These are phyloP conservation scores for Sebastes matsubarae DNA, from an alignment of 2,797 vertebrate genomes.

Conservation along the genomic window DNA sequence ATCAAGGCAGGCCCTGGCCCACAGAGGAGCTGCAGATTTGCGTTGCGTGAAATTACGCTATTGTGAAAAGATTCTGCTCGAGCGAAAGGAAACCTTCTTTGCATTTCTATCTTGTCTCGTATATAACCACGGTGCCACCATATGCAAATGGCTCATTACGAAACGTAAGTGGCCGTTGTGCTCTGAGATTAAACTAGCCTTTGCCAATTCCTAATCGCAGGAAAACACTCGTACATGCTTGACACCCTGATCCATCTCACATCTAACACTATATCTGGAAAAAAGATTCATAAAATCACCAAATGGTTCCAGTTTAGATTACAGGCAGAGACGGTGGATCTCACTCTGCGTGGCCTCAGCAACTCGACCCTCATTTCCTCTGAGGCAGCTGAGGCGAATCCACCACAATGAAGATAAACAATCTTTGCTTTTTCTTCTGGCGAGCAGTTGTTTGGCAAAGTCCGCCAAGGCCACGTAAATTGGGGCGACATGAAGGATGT, in stretches of 20 bases:
- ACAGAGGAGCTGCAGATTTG: constrained; percentile 58
- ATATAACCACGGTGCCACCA: constrained; percentile 40
- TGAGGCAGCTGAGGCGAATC: constrained; percentile 26
- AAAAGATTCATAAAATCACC: neutral
- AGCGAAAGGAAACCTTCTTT: constrained; percentile 57
- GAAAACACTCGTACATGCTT: neutral
- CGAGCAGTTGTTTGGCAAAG: constrained; percentile 49
- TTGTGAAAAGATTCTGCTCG: constrained; percentile 57
- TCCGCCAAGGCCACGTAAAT: constrained; percentile 52
- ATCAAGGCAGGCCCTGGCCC: constrained; percentile 51
- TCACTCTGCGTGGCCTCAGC: constrained; percentile 5
- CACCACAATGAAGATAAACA: constrained; percentile 32
- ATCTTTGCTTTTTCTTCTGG: constrained; percentile 21
- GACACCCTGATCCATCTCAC: neutral
- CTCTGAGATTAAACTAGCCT: constrained; percentile 22
- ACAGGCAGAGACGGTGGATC: neutral
- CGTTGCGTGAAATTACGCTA: constrained; percentile 69
- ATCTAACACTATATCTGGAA: neutral
- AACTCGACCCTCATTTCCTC: constrained; percentile 26
- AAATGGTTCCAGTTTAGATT: neutral
- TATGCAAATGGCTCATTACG: constrained; percentile 54
- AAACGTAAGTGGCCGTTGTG: constrained; percentile 25
- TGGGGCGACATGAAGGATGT: constrained; percentile 65
- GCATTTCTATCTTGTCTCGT: constrained; percentile 55
- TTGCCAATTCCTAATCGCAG: constrained; percentile 1